phyloP scores from a whole-genome alignment of 2,888 invertebrate genomes.

The Catonia carolina region DNA sequence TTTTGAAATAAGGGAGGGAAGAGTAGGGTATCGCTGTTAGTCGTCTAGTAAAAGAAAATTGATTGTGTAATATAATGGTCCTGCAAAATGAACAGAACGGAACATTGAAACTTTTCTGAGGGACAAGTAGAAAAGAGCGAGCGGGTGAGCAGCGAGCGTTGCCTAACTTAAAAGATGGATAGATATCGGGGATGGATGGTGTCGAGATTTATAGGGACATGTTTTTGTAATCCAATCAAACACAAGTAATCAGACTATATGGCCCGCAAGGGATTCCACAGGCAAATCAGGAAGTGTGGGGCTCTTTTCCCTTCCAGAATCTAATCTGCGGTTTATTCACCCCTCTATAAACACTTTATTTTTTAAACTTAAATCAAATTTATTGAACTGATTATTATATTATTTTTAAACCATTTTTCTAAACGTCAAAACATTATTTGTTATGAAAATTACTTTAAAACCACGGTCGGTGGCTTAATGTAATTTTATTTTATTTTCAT shows the following conservation, averaged over 20 bases:
- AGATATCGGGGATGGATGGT: conserved; percentile 1
- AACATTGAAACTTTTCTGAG: too few species aligned
- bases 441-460: too few species aligned
- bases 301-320: conserved; percentile 2
- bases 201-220: conserved; percentile 18
- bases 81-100: too few species aligned
- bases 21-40: too few species aligned
- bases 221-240: conserved; percentile 34
- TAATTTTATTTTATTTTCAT: too few species aligned
- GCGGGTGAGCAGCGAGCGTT: too few species aligned
- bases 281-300: conserved; percentile 7
- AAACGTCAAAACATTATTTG: too few species aligned
- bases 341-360: conserved; percentile 14
- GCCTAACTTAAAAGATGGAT: not conserved
- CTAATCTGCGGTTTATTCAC: conserved; percentile 11
- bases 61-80: too few species aligned
- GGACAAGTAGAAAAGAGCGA: too few species aligned
- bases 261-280: conserved; percentile 26
- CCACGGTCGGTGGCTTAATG: too few species aligned
- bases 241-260: conserved; percentile 33
- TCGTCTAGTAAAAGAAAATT: too few species aligned
- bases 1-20: not conserved
- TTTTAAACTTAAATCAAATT: conserved; percentile 8
- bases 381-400: conserved; percentile 3
- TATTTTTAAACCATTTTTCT: too few species aligned